Evolutionary conservation across 2,888 invertebrate species (phyloP), one percentile per base, ranked within the genome.

Genomic region (Camponotus fellah): DNA sequence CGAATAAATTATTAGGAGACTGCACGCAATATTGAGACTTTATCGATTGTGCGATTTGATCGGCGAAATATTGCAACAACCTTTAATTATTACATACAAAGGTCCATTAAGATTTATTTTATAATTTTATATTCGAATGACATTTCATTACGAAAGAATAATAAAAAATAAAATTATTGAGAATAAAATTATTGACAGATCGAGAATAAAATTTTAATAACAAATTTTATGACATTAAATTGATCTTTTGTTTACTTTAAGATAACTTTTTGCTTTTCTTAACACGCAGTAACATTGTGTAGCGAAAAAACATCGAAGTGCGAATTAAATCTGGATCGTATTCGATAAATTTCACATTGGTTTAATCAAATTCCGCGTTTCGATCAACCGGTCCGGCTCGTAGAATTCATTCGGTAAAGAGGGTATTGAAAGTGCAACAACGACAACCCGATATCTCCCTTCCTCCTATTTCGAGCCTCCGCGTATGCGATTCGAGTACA

Each of bases 401-500:
- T 9, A 17, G 32, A 49, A 12, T 26, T 43, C 58, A 46, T 21
- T 46, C n/a, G 71, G 14, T 68, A 71, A 80, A 60, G 72, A 53
- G 82, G 40, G 49, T 53, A 85, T 84, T 80, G 85, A 85, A 83
- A 82, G 82, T 69, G 49, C 83, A 74, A 85, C 80, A 43, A 83
- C 62, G 69, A 26, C 60, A 65, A 74, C 17, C 53, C 49, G 83
- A 83, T 82, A 84, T 81, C 60, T 81, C 69, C 79, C 74, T 87
- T 83, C 86, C 84, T 83, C 75, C 66, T 53, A 81, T 14, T 37
- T n/a, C 68, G 26, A 49, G n/a, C 2, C 46, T 17, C 40, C 21
- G 69, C 76, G 82, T 68, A 80, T 72, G 79, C 56, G 79, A 87
- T 88, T 86, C 84, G 76, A 65, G 72, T 69, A 84, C 86, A 85